Evolutionary conservation across 2,797 vertebrate species (phyloP), one percentile per base, ranked within the genome.

Genomic region (Hylomyscus alleni): DNA sequence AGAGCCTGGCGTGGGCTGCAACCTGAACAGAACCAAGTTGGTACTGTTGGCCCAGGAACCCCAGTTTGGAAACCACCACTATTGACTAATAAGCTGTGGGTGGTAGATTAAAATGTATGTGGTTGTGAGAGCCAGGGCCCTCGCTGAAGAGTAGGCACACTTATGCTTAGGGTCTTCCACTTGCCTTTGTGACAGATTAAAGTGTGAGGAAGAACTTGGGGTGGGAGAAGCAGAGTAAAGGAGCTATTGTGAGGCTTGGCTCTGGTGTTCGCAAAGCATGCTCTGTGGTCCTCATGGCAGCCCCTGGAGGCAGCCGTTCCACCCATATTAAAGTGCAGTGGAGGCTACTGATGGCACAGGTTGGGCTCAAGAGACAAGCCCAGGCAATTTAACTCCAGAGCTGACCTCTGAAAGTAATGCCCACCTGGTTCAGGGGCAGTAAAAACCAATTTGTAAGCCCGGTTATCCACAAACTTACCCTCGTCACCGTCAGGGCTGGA

Each of bases 401-500:
- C 20, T 37, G 40, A 54, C 22, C 14, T 37, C 52, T 26, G 5
- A 54, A 86, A 86, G 44, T 50, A 44, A 19, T 6, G 2, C 65
- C 34, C 29, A 13, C 1, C 40, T 1, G 24, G n/a, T 88, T 37
- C 12, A 6, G 1, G n/a, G 40, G n/a, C 3, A 11, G 72, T 0
- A 1, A 19, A 47, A 76, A 81, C 11, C n/a, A 89, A 24, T 94
- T 58, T 81, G 34, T 37, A 54, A 83, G 4, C 58, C 37, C 26
- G 40, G 40, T n/a, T 20, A 9, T 65, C 77, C 34, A 78, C 24
- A 22, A 84, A 76, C 22, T 12, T 4, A 7, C 31, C n/a, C 26
- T 50, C 11, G 10, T 0, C 58, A 54, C 13, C 4, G 5, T 34
- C 6, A 10, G n/a, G 52, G 0, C 40, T 26, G 0, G 6, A n/a